Conservation (phyloP, 2,113 vertebrate genomes). For the Xiphias gladius region DNA sequence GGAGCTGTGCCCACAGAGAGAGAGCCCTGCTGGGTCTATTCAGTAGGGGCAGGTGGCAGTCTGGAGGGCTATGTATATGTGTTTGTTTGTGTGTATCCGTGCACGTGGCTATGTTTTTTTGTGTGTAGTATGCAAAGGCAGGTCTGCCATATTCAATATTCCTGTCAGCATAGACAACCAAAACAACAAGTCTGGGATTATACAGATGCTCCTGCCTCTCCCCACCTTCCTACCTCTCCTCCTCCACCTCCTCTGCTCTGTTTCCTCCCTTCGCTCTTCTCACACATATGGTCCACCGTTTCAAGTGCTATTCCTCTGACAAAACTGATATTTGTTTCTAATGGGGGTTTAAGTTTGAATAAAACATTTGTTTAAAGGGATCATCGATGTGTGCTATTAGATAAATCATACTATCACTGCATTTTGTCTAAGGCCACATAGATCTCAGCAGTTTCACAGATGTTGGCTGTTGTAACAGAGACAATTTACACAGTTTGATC, state of each 20-base stretch:
- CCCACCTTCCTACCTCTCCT: slow-evolving; percentile 48
- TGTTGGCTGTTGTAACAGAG: slow-evolving; percentile 65
- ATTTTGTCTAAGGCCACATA: slow-evolving; percentile 53
- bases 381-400: slow-evolving; percentile 44
- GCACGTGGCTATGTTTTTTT: slow-evolving; percentile 65
- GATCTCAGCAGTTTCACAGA: slow-evolving; percentile 65
- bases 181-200: slow-evolving; percentile 79
- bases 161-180: slow-evolving; percentile 73
- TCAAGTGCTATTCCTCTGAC: slow-evolving; percentile 57
- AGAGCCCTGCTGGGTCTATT: slow-evolving; percentile 72
- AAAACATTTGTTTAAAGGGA: slow-evolving; percentile 68
- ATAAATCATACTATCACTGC: slow-evolving; percentile 40
- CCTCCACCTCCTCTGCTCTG: slow-evolving; percentile 33
- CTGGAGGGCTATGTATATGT: slow-evolving; percentile 64
- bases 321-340: slow-evolving; percentile 72
- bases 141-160: slow-evolving; percentile 78
- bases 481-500: slow-evolving; percentile 69
- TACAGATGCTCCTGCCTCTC: slow-evolving; percentile 72
- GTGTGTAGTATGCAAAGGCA: slow-evolving; percentile 71
- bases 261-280: slow-evolving; percentile 36
- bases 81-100: slow-evolving; percentile 38
- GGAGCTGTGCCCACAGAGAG: slow-evolving; percentile 72
- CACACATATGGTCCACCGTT: slow-evolving; percentile 59
- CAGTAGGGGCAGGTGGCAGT: slow-evolving; percentile 68
- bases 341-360: slow-evolving; percentile 57